These are phyloP conservation scores for Octopus sinensis DNA, from an alignment of 1,140 invertebrate genomes.

Conservation along the genomic window DNA sequence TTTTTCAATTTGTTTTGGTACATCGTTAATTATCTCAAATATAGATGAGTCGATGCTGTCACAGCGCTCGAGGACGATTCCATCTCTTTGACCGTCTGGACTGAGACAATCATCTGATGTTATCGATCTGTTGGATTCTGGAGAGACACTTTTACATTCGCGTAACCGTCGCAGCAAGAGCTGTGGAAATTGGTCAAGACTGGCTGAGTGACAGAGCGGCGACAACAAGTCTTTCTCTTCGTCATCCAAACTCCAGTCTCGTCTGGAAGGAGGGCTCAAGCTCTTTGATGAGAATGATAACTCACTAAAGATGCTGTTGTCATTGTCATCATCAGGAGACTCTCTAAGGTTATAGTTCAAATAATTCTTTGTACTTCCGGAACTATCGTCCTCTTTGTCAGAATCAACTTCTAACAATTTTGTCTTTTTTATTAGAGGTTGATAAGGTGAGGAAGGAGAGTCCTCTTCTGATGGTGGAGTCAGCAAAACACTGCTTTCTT, in stretches of 20 bases:
- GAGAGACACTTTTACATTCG: background rate
- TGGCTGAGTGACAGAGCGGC: constrained; percentile 10
- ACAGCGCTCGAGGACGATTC: constrained; percentile 29
- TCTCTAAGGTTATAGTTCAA: constrained; percentile 12
- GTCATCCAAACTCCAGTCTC: constrained; percentile 30
- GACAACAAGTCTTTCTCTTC: constrained; percentile 25
- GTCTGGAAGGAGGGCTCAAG: constrained; percentile 25
- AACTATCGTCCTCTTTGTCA: background rate
- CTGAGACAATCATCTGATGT: constrained; percentile 2
- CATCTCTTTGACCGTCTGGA: constrained; percentile 21
- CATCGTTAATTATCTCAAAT: constrained; percentile 33
- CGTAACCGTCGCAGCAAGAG: background rate
- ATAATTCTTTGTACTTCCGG: background rate
- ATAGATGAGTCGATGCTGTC: constrained; percentile 31
- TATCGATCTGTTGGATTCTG: background rate
- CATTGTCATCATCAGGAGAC: constrained; percentile 22
- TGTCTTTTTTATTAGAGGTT: background rate
- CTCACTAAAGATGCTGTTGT: constrained; percentile 16
- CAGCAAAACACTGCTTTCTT: constrained; percentile 31
- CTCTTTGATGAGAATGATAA: constrained; percentile 28
- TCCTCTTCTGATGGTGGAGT: constrained; percentile 41
- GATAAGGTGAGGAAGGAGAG: constrained; percentile 15
- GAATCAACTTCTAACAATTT: constrained; percentile 12
- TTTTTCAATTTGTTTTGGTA: constrained; percentile 27
- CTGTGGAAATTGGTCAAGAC: background rate